These are phyloP conservation scores for Drosophila nannoptera DNA, from an alignment of 1,140 invertebrate genomes.

Conservation along the genomic window DNA sequence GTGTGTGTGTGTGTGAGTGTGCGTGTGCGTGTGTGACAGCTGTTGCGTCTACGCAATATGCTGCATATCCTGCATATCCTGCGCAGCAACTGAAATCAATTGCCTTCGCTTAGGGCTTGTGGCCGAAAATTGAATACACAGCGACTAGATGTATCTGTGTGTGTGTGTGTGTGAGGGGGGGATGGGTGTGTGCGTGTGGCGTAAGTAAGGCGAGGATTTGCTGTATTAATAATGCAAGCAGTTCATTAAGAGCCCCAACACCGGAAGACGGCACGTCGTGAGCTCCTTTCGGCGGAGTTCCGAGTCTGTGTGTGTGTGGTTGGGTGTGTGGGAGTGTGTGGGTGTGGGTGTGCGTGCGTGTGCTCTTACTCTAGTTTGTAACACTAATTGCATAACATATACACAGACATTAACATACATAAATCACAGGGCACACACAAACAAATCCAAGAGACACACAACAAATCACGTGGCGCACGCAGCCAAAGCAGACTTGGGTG, in stretches of 20 bases:
- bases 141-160: not conserved
- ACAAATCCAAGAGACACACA: slow-evolving; percentile 23
- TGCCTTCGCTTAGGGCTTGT: slow-evolving; percentile 9
- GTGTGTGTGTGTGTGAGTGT: slow-evolving; percentile 7
- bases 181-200: not conserved
- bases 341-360: slow-evolving; percentile 16
- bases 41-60: slow-evolving; percentile 30
- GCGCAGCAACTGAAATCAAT: slow-evolving; percentile 32
- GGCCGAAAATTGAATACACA: slow-evolving; percentile 1
- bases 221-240: slow-evolving; percentile 40
- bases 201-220: not conserved
- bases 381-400: slow-evolving; percentile 66
- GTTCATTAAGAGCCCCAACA: slow-evolving; percentile 37
- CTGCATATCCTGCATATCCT: slow-evolving; percentile 11
- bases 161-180: slow-evolving; percentile 4
- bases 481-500: slow-evolving; percentile 14
- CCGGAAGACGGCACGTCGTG: slow-evolving; percentile 13
- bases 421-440: slow-evolving; percentile 35
- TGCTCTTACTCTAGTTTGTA: slow-evolving; percentile 41
- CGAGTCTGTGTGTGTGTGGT: not conserved
- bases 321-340: not conserved
- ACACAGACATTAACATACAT: slow-evolving; percentile 56
- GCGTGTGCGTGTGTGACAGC: slow-evolving; percentile 23
- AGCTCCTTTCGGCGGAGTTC: not conserved
- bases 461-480: slow-evolving; percentile 34